Base-by-base conservation (phyloP, 2,888 invertebrate species). In the Acholoe squamosa region DNA sequence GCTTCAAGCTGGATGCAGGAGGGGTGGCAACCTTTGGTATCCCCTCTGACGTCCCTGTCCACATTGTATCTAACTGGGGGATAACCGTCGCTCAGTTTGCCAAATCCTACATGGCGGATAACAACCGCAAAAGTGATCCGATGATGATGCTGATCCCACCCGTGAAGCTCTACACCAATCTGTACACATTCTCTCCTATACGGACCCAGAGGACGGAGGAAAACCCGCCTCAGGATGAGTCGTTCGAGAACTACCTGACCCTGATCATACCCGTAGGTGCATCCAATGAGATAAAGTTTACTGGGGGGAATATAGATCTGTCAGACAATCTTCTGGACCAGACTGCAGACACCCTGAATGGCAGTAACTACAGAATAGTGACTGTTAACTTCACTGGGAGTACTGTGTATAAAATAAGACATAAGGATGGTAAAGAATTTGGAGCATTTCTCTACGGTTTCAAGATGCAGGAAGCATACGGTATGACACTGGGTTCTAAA, bases 131-230 rank as follows among this genome's bases (percentile, higher is more conserved):
- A 14, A 94, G 93, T 34, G 94, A 94, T 89, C 94, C 94, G 0
- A 93, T 93, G 84, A 93, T 94, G 93, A 92, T 93, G 3, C 76
- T 94, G 16, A 52, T 94, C 0, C 93, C 93, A 14, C 93, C 94
- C 0, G 91, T 92, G 12, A 88, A 90, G 0, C 93, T 94, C 91
- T 94, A 92, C 89, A 92, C 92, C 1, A 91, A 92, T 12, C 91
- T 93, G 76, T 94, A 93, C 91, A 92, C 93, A 0, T 94, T 93
- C 91, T 91, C 93, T 52, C 93, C 94, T 91, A 14, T 93, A 89
- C 34, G 92, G 90, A 54, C 93, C 92, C 7, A 89, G 14, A 51
- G 71, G 0, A 67, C 88, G 25, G 56, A 33, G 12, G 91, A 91
- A 51, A 25, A 84, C 16, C 90, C 77, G 67, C 61, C 84, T 28